Evolutionary conservation across 1,140 invertebrate species (phyloP).

Genomic region (Campodea augens): DNA sequence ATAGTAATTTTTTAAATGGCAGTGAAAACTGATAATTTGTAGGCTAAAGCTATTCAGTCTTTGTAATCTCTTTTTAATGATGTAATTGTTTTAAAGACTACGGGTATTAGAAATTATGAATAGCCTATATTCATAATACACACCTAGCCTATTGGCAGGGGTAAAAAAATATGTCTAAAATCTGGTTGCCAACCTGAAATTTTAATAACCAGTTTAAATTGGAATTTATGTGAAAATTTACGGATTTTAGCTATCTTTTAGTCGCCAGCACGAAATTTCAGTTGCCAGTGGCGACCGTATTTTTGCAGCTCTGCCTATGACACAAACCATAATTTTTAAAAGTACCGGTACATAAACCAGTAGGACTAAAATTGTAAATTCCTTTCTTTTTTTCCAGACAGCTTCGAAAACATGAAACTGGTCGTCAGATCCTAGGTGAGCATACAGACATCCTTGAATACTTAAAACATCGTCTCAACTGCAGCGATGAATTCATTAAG

Average conservation of each 20-base stretch:
- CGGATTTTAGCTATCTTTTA: conserved; percentile 2
- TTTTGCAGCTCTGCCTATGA: no score
- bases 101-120: neutral
- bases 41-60: no score
- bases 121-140: conserved; percentile 21
- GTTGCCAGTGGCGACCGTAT: no score
- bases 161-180: no score
- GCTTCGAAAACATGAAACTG: conserved; percentile 23
- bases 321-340: neutral
- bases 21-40: no score
- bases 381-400: conserved; percentile 18
- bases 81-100: neutral
- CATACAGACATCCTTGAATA: conserved; percentile 25
- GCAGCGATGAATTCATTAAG: conserved; percentile 20
- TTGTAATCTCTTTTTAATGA: no score
- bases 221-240: conserved; percentile 4
- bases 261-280: no score
- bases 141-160: conserved; percentile 14
- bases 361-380: neutral
- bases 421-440: conserved; percentile 25
- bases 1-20: no score
- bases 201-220: no score
- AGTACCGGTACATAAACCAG: neutral
- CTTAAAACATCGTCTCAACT: conserved; percentile 25
- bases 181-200: no score